Evolutionary conservation across 2,888 invertebrate genomes (phyloP).

Genomic region (Ametastegia equiseti): DNA sequence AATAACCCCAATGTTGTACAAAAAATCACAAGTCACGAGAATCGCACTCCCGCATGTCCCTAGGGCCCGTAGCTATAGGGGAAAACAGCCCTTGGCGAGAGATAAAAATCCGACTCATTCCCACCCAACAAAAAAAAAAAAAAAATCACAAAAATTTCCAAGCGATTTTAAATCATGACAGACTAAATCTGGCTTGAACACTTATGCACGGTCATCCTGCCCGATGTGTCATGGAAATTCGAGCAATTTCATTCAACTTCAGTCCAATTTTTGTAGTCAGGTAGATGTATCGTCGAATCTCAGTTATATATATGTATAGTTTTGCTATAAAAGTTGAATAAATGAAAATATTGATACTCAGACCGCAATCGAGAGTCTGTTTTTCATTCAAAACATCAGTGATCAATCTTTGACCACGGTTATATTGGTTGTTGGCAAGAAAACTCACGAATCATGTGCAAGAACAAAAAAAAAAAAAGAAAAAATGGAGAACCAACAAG

Average conservation of each 20-base stretch:
- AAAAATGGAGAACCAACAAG: not conserved
- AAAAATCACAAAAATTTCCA: not conserved
- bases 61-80: not conserved
- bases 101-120: conserved; percentile 13
- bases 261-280: too few relatives aligned
- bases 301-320: not conserved
- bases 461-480: too few relatives aligned
- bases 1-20: conserved; percentile 19
- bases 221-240: not conserved
- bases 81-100: conserved; percentile 15
- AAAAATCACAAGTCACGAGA: conserved; percentile 39
- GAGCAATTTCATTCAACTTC: not conserved
- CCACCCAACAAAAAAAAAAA: not conserved
- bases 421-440: not conserved
- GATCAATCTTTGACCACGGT: not conserved
- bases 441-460: not conserved
- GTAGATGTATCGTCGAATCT: not conserved
- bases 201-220: conserved; percentile 11
- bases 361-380: too few relatives aligned
- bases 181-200: conserved; percentile 2
- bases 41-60: conserved; percentile 19
- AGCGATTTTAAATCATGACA: conserved; percentile 42
- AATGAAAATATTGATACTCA: too few relatives aligned
- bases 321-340: too few relatives aligned
- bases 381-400: not conserved